Base-by-base conservation (phyloP, 2,797 vertebrate species). In the Urosaurus nigricauda region DNA sequence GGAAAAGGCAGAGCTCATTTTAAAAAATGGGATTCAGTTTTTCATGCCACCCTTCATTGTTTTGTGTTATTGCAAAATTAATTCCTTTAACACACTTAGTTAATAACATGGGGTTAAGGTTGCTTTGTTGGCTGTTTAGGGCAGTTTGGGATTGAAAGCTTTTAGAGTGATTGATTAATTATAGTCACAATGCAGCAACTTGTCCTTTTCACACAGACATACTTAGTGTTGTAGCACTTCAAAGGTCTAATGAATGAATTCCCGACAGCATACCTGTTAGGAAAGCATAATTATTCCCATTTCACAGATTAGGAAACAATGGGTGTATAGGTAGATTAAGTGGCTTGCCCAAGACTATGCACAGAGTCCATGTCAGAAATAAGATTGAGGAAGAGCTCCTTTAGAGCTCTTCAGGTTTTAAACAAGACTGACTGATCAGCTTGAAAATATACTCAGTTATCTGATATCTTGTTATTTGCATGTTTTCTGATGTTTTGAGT, bases 161-260 rank as follows among this genome's bases (percentile, higher is more conserved):
- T 71, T 47, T 70, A n/a, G 16, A 83, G 32, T 83, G 81, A 32
- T 29, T n/a, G 32, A 83, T n/a, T 83, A 51, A 70, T 40, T 17
- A 56, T 71, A 71, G 35, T 43, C 78, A 81, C 47, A 79, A 85
- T 70, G 0, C 35, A 87, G 1, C 5, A 83, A 32, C 29, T 11
- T 83, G 90, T 12, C 3, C n/a, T 80, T 2, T 74, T 91, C 79
- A 68, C 73, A 1, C 32, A 82, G 5, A 80, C 19, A 1, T n/a
- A 53, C 43, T 26, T 32, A 68, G 29, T 68, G 32, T 70, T 12
- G 53, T 73, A 32, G 37, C 16, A 78, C 0, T 84, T 73, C 70
- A 32, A 60, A 70, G 40, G 79, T 87, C 90, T 58, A 84, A 43
- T n/a, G 63, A 88, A 81, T 63, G 82, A n/a, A 63, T 4, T n/a